Evolutionary conservation across 2,888 invertebrate species (phyloP).

Genomic region (Hololepta plana): DNA sequence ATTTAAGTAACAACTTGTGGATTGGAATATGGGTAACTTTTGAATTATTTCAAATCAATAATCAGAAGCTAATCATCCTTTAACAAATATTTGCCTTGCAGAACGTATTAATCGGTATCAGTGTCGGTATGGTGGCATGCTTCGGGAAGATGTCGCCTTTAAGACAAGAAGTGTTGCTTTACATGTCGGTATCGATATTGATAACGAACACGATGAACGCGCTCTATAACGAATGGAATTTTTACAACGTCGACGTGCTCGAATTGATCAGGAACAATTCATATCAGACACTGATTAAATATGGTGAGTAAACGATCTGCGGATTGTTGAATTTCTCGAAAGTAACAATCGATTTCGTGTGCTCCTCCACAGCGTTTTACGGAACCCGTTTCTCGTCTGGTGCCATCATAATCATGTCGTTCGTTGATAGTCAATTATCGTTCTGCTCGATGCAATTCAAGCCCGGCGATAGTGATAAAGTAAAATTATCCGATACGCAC

Average conservation of each 20-base stretch:
- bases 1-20: slow-evolving; percentile 30
- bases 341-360: slow-evolving; percentile 5
- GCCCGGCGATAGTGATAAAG: slow-evolving; percentile 15
- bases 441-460: slow-evolving; percentile 29
- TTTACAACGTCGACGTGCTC: slow-evolving; percentile 23
- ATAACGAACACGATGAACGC: slow-evolving; percentile 35
- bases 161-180: slow-evolving; percentile 29
- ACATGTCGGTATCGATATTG: slow-evolving; percentile 32
- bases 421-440: slow-evolving; percentile 31
- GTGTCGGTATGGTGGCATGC: slow-evolving; percentile 29
- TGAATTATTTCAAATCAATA: slow-evolving; percentile 1
- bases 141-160: slow-evolving; percentile 25
- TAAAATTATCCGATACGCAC: slow-evolving; percentile 20
- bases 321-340: slow-evolving; percentile 1
- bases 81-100: too few relatives aligned
- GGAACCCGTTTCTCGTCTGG: slow-evolving; percentile 29
- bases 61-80: not conserved
- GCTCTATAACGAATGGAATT: slow-evolving; percentile 29
- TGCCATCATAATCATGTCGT: slow-evolving; percentile 26
- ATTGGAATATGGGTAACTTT: slow-evolving; percentile 32
- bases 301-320: slow-evolving; percentile 18
- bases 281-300: slow-evolving; percentile 24
- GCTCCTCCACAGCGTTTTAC: slow-evolving; percentile 26
- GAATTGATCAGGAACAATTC: slow-evolving; percentile 19
- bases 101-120: slow-evolving; percentile 31